phyloP scores from a whole-genome alignment of 2,113 vertebrate genomes.

The Mugil cephalus region DNA sequence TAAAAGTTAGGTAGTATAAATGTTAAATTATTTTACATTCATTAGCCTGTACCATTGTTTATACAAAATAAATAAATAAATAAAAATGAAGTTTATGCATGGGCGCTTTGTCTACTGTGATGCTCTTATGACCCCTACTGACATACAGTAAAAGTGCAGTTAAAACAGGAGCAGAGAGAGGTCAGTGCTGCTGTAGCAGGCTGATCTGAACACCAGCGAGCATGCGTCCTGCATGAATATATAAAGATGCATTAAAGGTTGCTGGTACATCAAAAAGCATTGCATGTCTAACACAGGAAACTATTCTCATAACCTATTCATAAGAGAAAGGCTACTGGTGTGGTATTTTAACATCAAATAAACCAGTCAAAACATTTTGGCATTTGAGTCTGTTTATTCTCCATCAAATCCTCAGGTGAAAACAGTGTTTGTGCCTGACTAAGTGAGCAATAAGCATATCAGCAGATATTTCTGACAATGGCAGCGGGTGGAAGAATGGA shows the following conservation, averaged over 20 bases:
- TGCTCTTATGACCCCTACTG: slow-evolving; percentile 66
- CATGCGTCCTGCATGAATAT: no score
- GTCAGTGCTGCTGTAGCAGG: neutral
- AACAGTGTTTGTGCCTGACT: slow-evolving; percentile 48
- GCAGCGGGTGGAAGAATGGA: slow-evolving; percentile 45
- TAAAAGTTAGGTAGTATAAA: no score
- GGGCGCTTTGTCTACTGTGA: neutral
- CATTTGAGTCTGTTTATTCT: slow-evolving; percentile 65
- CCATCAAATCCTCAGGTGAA: slow-evolving; percentile 46
- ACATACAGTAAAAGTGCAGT: slow-evolving; percentile 25
- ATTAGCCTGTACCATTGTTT: neutral
- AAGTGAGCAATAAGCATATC: slow-evolving; percentile 42
- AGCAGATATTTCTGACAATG: slow-evolving; percentile 47
- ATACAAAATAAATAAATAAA: neutral
- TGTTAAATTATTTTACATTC: no score
- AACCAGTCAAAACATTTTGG: slow-evolving; percentile 11
- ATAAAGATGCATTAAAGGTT: neutral
- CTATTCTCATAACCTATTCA: neutral
- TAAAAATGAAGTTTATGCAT: neutral
- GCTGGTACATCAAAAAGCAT: no score
- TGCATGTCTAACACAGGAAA: neutral
- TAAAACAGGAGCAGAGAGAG: slow-evolving; percentile 17
- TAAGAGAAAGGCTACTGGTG: neutral
- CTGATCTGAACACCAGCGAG: no score
- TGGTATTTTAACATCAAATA: neutral